Evolutionary conservation across 2,797 vertebrate genomes (phyloP), one percentile per base, ranked within the genome.

Genomic region (Antrozous pallidus): DNA sequence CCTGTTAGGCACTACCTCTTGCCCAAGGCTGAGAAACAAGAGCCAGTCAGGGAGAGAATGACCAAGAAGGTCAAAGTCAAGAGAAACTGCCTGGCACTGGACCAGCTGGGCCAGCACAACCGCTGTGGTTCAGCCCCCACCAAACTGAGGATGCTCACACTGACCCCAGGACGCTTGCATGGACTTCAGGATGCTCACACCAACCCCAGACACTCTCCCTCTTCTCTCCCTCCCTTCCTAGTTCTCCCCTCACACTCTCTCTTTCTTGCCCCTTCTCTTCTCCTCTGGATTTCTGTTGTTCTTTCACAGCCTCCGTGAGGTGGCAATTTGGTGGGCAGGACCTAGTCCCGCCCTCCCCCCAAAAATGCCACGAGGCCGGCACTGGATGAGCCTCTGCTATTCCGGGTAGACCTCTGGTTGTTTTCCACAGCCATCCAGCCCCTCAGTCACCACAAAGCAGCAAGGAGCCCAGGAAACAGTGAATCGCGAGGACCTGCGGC

Each of bases 391-490:
- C 84, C 95, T 93, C 92, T 95, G 94, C 95, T 97, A 97, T 97
- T 97, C 93, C 22, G 70, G 95, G 94, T 84, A 91, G 69, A 24
- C 67, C 73, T 87, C 75, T 77, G 56, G 77, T 49, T 93, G 91
- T 93, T 89, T 91, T 94, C 73, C 81, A 88, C 88, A 61, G 33
- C 33, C 91, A 89, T 73, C 54, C 83, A 79, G 94, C 73, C 91
- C 91, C 95, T 91, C 63, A 45, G 91, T 91, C 95, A 96, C 97
- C 97, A 9, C 96, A 97, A 95, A 96, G 90, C 87, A 97, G 67
- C 67, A 20, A 96, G 84, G 84, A 96, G 69, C 94, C 96, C 94
- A 95, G 94, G 90, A 96, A 95, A 96, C 79, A 45, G 70, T 79
- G 94, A 74, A 47, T 81, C 47, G 2, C 77, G 84, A 96, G 79